Percentiles rank a stretch among this genome's conserved stretches.
Evolutionary conservation across 30 jellyfish, hydroid and myxozoan species (phyloP).

Genomic region (Turritopsis rubra): DNA sequence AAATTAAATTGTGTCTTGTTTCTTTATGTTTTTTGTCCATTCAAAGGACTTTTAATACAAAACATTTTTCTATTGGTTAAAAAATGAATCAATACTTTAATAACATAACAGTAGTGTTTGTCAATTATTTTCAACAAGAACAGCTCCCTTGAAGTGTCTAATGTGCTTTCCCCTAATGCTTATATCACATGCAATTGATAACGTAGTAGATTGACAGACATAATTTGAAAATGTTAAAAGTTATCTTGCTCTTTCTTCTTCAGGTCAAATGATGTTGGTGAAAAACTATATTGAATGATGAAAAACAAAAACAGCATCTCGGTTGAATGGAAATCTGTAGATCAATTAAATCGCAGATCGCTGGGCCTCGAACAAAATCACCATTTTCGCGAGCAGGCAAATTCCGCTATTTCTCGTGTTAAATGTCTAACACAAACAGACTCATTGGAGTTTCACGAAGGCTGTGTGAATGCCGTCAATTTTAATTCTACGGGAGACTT

Average conservation of each 20-base stretch:
- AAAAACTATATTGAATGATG: not conserved
- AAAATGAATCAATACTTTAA: too few relatives aligned
- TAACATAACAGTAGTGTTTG: too few relatives aligned
- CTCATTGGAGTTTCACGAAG: constrained; percentile 64
- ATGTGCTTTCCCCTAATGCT: too few relatives aligned
- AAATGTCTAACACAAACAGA: constrained; percentile 45
- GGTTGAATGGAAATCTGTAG: not conserved
- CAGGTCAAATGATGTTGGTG: not conserved
- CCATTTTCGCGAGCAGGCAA: constrained; percentile 50
- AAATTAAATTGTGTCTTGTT: too few relatives aligned
- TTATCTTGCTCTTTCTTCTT: not conserved
- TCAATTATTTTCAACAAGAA: too few relatives aligned
- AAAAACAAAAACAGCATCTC: not conserved
- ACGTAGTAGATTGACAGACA: too few relatives aligned
- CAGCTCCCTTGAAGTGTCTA: too few relatives aligned
- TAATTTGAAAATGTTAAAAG: not conserved
- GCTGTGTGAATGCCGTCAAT: constrained; percentile 82
- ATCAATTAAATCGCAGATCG: constrained; percentile 1
- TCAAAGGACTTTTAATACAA: too few relatives aligned
- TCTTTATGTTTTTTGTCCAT: too few relatives aligned
- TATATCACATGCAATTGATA: too few relatives aligned
- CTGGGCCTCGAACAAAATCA: not conserved
- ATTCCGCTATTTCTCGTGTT: constrained; percentile 45
- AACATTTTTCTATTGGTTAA: too few relatives aligned
- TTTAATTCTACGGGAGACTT: constrained; percentile 72